Percentiles rank a stretch among this genome's conserved stretches.
Conservation (phyloP, 2,113 vertebrate species). For the Chinchilla lanigera region DNA sequence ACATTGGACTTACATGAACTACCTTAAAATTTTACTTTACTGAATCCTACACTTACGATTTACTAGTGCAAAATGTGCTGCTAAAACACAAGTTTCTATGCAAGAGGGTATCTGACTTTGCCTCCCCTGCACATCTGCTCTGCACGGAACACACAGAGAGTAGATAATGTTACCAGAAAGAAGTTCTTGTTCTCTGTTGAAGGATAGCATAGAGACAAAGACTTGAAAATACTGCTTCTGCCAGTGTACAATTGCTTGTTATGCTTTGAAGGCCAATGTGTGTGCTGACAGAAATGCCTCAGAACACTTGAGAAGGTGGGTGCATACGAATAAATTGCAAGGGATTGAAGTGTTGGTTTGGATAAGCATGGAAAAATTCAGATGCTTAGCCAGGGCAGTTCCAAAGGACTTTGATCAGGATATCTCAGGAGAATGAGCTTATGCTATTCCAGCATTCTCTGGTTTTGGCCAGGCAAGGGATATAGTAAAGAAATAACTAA, state of each 20-base stretch:
- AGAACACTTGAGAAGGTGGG: constrained; percentile 80
- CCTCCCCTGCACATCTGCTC: not conserved
- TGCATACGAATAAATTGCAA: constrained; percentile 72
- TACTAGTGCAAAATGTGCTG: not conserved
- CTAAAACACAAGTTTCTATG: not conserved
- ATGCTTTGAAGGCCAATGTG: constrained; percentile 62
- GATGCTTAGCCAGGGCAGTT: constrained; percentile 70
- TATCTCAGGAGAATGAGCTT: constrained; percentile 77
- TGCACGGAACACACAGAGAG: not conserved
- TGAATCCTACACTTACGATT: constrained; percentile 5
- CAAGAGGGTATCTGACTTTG: not conserved
- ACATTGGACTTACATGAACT: constrained; percentile 6
- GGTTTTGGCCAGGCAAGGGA: constrained; percentile 76
- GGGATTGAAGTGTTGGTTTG: constrained; percentile 74
- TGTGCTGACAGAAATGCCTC: constrained; percentile 49
- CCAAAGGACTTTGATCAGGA: constrained; percentile 74
- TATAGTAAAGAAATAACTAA: constrained; percentile 79
- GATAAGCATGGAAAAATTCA: constrained; percentile 78
- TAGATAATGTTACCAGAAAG: not conserved
- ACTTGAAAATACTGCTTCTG: constrained; percentile 53
- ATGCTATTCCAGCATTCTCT: constrained; percentile 71
- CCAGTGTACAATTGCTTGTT: constrained; percentile 58
- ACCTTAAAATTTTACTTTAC: constrained; percentile 38
- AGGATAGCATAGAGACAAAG: constrained; percentile 29
- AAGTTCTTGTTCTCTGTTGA: constrained; percentile 31